These are phyloP conservation scores for Dolichotis patagonum DNA, from an alignment of 2,113 vertebrate genomes.

Conservation along the genomic window DNA sequence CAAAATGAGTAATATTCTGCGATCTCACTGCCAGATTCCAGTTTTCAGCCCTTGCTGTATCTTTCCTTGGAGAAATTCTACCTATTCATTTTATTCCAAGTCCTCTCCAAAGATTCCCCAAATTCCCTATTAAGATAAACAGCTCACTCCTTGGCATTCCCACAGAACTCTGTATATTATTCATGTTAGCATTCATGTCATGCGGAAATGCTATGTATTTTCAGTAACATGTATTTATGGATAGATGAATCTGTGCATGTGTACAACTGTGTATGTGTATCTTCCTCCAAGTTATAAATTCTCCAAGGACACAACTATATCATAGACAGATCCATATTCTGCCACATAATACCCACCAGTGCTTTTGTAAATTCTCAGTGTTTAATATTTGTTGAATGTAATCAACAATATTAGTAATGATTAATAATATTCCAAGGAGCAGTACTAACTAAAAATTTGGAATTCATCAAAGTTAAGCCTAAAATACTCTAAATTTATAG, in stretches of 20 bases:
- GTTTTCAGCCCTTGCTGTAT: too few species aligned
- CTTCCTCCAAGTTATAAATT: background rate
- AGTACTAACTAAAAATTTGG: background rate
- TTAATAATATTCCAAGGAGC: background rate
- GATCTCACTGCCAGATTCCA: background rate
- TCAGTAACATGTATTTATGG: background rate
- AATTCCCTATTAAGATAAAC: background rate
- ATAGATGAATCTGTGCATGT: background rate
- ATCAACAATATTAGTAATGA: background rate
- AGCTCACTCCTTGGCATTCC: background rate
- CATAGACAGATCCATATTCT: background rate
- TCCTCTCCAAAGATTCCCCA: background rate
- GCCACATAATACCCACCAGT: background rate
- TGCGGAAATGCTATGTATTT: background rate
- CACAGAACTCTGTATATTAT: background rate
- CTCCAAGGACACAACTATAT: background rate
- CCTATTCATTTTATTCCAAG: too few species aligned
- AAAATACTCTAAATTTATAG: background rate
- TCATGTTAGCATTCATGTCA: background rate
- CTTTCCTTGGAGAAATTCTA: background rate
- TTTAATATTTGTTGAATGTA: background rate
- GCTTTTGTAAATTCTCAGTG: background rate
- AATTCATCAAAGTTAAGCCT: background rate
- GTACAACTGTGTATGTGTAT: background rate
- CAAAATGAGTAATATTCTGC: background rate